Evolutionary conservation across 2,888 invertebrate species (phyloP).

Genomic region (Ornithoptera priamus): DNA sequence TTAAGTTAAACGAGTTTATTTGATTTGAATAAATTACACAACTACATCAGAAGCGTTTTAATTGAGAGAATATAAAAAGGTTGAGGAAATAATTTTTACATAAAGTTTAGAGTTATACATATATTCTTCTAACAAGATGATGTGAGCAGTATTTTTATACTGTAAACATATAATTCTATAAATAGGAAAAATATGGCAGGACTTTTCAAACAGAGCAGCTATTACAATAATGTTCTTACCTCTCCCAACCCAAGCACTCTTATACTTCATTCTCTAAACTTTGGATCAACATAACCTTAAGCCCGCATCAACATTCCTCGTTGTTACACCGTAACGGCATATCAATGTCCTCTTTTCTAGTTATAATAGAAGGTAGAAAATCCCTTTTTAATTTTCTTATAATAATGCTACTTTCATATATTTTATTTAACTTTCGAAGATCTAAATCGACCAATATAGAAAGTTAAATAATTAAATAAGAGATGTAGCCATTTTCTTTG

Average conservation of each 20-base stretch:
- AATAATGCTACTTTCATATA: too few relatives aligned
- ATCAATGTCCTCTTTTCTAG: conserved; percentile 19
- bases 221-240: conserved; percentile 75
- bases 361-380: not conserved
- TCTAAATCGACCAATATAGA: not conserved
- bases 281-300: conserved; percentile 22
- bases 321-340: conserved; percentile 9
- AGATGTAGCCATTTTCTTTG: conserved; percentile 3
- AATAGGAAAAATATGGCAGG: conserved; percentile 39
- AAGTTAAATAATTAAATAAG: not conserved
- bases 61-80: not conserved
- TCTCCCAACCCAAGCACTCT: conserved; percentile 53
- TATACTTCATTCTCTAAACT: conserved; percentile 38
- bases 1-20: conserved; percentile 11
- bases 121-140: not conserved
- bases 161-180: too few relatives aligned
- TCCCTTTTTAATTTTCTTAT: too few relatives aligned
- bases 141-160: not conserved
- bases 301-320: conserved; percentile 1
- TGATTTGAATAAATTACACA: conserved; percentile 26
- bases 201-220: conserved; percentile 41
- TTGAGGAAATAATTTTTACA: not conserved
- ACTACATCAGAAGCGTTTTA: conserved; percentile 27
- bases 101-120: not conserved
- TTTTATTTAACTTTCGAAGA: too few relatives aligned